Percentiles rank a stretch among this genome's conserved stretches.
phyloP scores from a whole-genome alignment of 2,888 invertebrate species.

The Eucera pruinosa region DNA sequence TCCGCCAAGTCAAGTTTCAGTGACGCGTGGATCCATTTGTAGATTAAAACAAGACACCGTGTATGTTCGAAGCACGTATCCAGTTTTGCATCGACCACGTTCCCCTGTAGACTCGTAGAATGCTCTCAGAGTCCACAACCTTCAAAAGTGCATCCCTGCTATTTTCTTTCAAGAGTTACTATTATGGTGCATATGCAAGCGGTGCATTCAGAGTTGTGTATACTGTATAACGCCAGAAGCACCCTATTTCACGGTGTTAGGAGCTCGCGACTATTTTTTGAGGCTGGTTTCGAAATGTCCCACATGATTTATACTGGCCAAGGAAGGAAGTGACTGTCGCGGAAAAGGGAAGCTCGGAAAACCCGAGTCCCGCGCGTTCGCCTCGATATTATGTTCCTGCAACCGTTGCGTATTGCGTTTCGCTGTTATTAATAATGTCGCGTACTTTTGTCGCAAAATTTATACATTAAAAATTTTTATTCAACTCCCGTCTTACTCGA shows the following conservation, averaged over 20 bases:
- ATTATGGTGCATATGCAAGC: slow-evolving; percentile 53
- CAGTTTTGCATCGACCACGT: slow-evolving; percentile 7
- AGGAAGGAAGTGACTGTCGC: slow-evolving; percentile 11
- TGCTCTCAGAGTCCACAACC: slow-evolving; percentile 15
- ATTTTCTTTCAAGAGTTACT: slow-evolving; percentile 45
- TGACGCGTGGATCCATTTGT: slow-evolving; percentile 15
- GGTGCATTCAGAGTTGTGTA: slow-evolving; percentile 40
- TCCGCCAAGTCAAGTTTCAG: slow-evolving; percentile 10
- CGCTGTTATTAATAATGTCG: not conserved
- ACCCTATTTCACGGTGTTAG: slow-evolving; percentile 33
- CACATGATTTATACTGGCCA: slow-evolving; percentile 19
- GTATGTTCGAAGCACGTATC: slow-evolving; percentile 1
- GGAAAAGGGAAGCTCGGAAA: not conserved
- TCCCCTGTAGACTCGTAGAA: slow-evolving; percentile 14
- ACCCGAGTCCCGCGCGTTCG: not conserved
- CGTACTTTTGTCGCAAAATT: too few relatives aligned
- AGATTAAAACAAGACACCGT: slow-evolving; percentile 17
- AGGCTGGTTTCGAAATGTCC: slow-evolving; percentile 6
- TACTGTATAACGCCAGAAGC: slow-evolving; percentile 19
- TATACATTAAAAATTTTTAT: too few relatives aligned
- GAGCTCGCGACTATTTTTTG: slow-evolving; percentile 20
- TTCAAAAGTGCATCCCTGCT: slow-evolving; percentile 32
- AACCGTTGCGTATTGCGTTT: not conserved
- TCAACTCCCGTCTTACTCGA: too few relatives aligned
- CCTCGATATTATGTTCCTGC: not conserved